Evolutionary conservation across 2,113 vertebrate species (phyloP), one percentile per base, ranked within the genome.

Genomic region (Percina caprodes): DNA sequence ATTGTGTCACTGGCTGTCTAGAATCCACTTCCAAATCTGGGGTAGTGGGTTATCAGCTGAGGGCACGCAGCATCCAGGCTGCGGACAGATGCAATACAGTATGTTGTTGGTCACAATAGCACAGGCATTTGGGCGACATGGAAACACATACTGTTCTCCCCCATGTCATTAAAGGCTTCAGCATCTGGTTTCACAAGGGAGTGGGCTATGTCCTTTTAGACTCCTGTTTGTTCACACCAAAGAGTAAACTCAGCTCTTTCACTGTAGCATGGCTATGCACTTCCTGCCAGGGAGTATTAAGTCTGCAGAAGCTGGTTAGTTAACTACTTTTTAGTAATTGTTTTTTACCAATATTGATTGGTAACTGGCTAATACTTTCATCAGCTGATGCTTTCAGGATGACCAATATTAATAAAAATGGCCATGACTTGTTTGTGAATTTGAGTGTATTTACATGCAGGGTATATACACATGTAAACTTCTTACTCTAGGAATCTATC

Each of bases 31-130:
- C 51, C 18, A 61, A 84, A 92, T 91, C 84, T 93, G 86, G 89
- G 82, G 77, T 90, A 89, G 86, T 87, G 82, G 92, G 89, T 82
- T 89, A 92, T 76, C 72, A 67, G 79, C 80, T 70, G 46, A 74
- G 55, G 71, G 46, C 85, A 73, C 61, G 45, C 49, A 5, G 68
- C 62, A 51, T 51, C 71, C 61, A 69, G 66, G 78, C 66, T 59
- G 60, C 85, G 84, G 84, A 84, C 88, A 59, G 56, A 86, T 72
- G 79, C 77, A 62, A 54, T 76, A 69, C 77, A 62, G 49, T 76
- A 69, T 77, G 66, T 82, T 85, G 70, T 33, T 42, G 60, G 80
- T 87, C 63, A 42, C 59, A 48, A 35, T 19, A 18, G 46, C 54
- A 21, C 21, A 18, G 52, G 35, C 80, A 15, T 59, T 55, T 2